Evolutionary conservation across 2,888 invertebrate species (phyloP).

Genomic region (Drosophila mimetica): DNA sequence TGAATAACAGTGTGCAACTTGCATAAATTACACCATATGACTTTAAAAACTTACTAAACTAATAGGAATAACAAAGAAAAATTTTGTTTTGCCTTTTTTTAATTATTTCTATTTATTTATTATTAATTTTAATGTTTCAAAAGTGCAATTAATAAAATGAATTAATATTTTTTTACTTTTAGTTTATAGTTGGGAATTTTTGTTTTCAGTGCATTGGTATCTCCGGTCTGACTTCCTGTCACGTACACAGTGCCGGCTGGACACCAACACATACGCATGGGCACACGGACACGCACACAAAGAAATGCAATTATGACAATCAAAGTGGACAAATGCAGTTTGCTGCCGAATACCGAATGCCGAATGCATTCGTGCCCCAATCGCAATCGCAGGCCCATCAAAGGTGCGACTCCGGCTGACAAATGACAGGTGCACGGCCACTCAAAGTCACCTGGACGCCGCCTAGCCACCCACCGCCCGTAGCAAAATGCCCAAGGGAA

Average conservation of each 20-base stretch:
- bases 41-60: no score
- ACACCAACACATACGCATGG: constrained; percentile 15
- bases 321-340: constrained; percentile 73
- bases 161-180: no score
- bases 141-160: fast-evolving
- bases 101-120: no score
- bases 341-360: constrained; percentile 4
- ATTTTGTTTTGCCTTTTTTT: no score
- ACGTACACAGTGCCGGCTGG: constrained; percentile 34
- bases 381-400: constrained; percentile 23
- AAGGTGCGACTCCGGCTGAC: constrained; percentile 51
- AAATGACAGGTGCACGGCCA: constrained; percentile 65
- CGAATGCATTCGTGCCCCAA: constrained; percentile 9
- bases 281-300: constrained; percentile 34
- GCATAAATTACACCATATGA: no score
- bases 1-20: no score
- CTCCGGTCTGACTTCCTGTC: constrained; percentile 38
- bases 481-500: not conserved
- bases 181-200: no score
- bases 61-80: no score
- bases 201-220: constrained; percentile 2
- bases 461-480: not conserved
- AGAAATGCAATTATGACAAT: constrained; percentile 76
- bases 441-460: constrained; percentile 23
- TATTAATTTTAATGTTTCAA: no score